Conservation (phyloP, 2,797 vertebrate species). For the Morelia viridis region DNA sequence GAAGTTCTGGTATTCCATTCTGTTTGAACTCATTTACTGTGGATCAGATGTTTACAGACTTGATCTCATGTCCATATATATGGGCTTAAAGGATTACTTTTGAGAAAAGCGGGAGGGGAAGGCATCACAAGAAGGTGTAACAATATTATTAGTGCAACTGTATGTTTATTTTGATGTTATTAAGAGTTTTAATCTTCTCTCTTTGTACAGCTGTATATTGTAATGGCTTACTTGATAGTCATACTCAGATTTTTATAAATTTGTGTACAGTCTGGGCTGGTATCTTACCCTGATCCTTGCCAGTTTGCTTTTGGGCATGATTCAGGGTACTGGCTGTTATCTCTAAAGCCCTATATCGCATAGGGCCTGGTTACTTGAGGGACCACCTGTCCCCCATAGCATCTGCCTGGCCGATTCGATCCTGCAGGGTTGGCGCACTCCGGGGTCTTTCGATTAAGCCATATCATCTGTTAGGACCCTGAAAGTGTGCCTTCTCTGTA, state of each 20-base stretch:
- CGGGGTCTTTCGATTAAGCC: neutral
- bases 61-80: neutral
- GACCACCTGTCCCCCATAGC: neutral
- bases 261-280: neutral
- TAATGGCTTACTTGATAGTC: neutral
- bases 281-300: neutral
- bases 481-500: neutral
- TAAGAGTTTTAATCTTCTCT: neutral
- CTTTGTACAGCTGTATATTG: neutral
- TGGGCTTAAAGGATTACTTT: neutral
- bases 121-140: neutral
- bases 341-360: neutral
- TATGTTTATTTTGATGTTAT: neutral
- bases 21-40: neutral
- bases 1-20: neutral
- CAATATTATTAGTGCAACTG: neutral
- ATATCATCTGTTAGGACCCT: neutral
- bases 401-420: neutral
- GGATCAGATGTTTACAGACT: neutral
- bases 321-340: neutral
- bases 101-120: neutral
- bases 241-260: neutral
- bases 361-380: neutral
- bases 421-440: neutral
- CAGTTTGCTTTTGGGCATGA: neutral